phyloP scores from a whole-genome alignment of 2,113 vertebrate species.

The Sigmodon hispidus region DNA sequence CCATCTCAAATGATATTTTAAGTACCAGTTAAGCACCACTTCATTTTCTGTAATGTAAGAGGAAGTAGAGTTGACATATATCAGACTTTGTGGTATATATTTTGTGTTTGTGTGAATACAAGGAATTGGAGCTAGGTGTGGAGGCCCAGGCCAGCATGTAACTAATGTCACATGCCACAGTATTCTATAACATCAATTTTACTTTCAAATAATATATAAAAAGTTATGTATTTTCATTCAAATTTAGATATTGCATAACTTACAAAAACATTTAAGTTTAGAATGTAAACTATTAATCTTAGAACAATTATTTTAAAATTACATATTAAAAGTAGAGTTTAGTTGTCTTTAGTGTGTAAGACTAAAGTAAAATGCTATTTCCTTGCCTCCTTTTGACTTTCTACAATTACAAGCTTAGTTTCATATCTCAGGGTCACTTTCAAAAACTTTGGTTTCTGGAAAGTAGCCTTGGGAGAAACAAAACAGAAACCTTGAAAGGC shows the following conservation, averaged over 20 bases:
- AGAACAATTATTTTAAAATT: not conserved
- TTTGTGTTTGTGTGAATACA: not conserved
- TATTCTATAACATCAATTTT: not conserved
- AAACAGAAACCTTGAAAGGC: slow-evolving; percentile 14
- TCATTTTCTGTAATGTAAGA: slow-evolving; percentile 41
- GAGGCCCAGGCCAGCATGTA: not conserved
- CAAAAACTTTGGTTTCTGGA: not conserved
- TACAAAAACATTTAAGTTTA: not conserved
- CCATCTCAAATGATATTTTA: slow-evolving; percentile 77
- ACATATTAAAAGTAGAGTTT: not conserved
- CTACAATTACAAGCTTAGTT: slow-evolving; percentile 3
- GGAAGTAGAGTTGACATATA: not conserved
- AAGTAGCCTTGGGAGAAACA: not conserved
- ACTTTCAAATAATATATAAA: not conserved
- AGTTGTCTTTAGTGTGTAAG: not conserved
- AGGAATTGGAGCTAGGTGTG: not conserved
- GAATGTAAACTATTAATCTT: not conserved
- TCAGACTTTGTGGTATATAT: not conserved
- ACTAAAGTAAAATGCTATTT: not conserved
- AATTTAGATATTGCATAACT: not conserved
- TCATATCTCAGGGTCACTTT: slow-evolving; percentile 22
- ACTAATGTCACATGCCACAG: not conserved
- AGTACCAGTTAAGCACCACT: slow-evolving; percentile 14
- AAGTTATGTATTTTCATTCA: not conserved
- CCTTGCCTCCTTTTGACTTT: fast-evolving